A percentile compares a stretch with the other conserved stretches of the same genome.
phyloP scores from a whole-genome alignment of 2,888 invertebrate genomes.

The Prosapia bicincta region DNA sequence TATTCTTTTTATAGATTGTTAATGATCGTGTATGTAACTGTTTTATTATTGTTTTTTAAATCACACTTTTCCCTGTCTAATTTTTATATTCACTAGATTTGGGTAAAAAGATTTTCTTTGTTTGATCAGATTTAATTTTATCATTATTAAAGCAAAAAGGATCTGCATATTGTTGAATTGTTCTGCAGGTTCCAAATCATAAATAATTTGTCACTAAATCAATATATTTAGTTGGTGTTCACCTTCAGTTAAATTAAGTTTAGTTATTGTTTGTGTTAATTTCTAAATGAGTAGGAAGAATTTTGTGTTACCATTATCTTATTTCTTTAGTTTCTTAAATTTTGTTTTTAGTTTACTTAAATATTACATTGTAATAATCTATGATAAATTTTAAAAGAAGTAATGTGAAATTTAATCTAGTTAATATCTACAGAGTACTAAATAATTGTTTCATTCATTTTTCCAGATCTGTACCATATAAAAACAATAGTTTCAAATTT shows the following conservation, averaged over 20 bases:
- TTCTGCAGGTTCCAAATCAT: neutral
- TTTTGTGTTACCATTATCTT: neutral
- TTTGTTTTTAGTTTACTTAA: neutral
- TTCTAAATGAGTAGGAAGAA: neutral
- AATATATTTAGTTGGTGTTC: neutral
- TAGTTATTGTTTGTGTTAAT: neutral
- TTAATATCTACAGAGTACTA: too few relatives aligned
- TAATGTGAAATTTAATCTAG: too few relatives aligned
- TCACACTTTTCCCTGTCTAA: neutral
- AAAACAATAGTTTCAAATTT: neutral
- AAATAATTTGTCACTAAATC: neutral
- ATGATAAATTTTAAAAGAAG: too few relatives aligned
- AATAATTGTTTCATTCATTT: too few relatives aligned
- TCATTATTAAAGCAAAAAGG: neutral
- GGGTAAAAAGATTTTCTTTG: neutral
- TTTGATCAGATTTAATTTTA: neutral
- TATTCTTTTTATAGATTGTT: neutral
- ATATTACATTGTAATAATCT: too few relatives aligned
- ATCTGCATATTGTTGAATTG: neutral
- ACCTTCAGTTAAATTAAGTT: neutral
- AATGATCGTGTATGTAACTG: neutral
- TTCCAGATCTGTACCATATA: neutral
- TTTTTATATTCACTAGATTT: neutral
- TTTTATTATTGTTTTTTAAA: neutral
- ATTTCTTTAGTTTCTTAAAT: neutral